A percentile compares a stretch with the other conserved stretches of the same genome.
These are phyloP conservation scores for Lysandra bellargus DNA, from an alignment of 2,888 invertebrate genomes.

Conservation along the genomic window DNA sequence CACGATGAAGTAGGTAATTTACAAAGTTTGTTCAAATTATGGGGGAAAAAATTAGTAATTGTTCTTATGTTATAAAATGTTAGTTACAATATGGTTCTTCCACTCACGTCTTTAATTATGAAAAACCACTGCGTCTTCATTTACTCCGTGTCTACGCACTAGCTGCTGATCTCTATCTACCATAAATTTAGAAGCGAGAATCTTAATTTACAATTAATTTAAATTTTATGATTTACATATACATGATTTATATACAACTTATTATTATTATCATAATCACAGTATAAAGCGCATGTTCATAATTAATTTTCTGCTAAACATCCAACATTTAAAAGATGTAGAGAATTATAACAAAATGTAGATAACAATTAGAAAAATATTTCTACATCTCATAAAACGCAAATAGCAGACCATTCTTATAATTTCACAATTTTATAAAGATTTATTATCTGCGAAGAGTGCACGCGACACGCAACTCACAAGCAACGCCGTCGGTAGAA, in stretches of 20 bases:
- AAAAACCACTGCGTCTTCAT: background rate
- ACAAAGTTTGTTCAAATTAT: no score
- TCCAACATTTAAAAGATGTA: background rate
- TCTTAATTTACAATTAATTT: background rate
- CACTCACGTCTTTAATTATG: background rate
- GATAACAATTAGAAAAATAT: background rate
- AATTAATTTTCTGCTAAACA: background rate
- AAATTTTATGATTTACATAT: background rate
- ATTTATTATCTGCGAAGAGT: background rate
- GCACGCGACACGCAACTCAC: constrained; percentile 4
- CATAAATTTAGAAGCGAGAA: background rate
- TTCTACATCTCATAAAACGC: background rate
- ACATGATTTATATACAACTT: background rate
- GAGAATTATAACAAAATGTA: background rate
- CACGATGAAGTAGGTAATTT: no score
- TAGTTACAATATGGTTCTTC: no score
- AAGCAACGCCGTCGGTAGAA: background rate
- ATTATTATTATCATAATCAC: background rate
- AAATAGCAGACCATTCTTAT: background rate
- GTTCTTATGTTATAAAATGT: no score
- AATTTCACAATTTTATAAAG: background rate
- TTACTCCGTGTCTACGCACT: background rate
- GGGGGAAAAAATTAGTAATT: no score
- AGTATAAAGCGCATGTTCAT: background rate
- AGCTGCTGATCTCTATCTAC: background rate